Base-by-base conservation (phyloP, 1,140 invertebrate genomes). In the Teleogryllus occipitalis region DNA sequence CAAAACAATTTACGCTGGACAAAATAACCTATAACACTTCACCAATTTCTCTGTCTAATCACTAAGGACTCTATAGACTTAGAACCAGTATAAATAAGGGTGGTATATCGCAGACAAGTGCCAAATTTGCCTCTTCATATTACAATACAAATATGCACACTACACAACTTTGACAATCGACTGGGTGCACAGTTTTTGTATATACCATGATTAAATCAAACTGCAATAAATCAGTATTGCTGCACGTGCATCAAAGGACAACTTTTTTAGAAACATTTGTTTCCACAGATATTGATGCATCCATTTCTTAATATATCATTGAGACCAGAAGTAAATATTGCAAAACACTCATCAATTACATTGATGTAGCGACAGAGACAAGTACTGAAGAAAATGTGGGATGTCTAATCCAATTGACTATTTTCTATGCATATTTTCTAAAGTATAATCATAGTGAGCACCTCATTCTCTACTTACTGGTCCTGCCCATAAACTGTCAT, bases 401-500 rank as follows among this genome's bases (percentile, higher is more conserved):
- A 65, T 18, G 54, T 65, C 54, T 65, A 65, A 65, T 65, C 54
- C 54, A 65, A 65, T 65, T 65, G 54, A 65, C 54, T 65, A 65
- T 65, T 65, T 65, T 65, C 54, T 65, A 65, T 65, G 54, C 54
- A 65, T 18, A 39, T 65, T 65, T 65, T 65, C 54, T 65, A 65
- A 65, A 65, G 54, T 65, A 65, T 65, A 54, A 77, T 48, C 47
- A 75, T 75, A 77, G 47, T 77, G 47, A 77, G 76, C 76, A 77
- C 76, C 76, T 77, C 76, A 49, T 77, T 48, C 39, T 77, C 2
- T 48, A 77, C 48, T n/a, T 47, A 48, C 76, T 48, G 47, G 76
- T 21, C 76, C 76, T 77, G 76, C 47, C 76, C 76, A 15, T 48
- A 77, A 77, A 77, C n/a, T 77, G 76, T 79, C 47, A 79, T 79